phyloP scores from a whole-genome alignment of 2,113 vertebrate genomes.

The Sebastes schlegelii region DNA sequence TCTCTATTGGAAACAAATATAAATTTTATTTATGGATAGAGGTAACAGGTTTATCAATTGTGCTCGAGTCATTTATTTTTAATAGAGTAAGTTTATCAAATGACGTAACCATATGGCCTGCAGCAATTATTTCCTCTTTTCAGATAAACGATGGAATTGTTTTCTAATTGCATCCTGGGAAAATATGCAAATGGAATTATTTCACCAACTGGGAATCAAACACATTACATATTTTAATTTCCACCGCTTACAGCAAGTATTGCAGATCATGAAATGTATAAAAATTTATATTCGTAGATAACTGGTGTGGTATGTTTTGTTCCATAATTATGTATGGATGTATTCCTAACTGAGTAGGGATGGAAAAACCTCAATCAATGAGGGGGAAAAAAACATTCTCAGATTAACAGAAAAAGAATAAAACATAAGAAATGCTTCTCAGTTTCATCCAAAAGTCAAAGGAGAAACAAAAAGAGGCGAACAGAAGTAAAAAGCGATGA shows the following conservation, averaged over 20 bases:
- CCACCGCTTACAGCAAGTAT: neutral
- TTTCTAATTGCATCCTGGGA: neutral
- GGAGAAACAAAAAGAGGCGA: conserved; percentile 5
- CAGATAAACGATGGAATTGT: neutral
- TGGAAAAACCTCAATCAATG: neutral
- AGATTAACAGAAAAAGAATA: neutral
- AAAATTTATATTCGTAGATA: neutral
- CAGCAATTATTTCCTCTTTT: neutral
- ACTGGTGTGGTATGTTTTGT: neutral
- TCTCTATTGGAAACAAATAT: neutral
- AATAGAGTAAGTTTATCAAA: neutral
- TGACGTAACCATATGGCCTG: neutral
- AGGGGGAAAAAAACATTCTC: neutral
- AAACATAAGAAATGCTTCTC: neutral
- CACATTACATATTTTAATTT: neutral
- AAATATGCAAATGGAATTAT: neutral
- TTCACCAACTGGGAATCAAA: neutral
- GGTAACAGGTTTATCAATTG: neutral
- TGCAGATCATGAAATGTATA: neutral
- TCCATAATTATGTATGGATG: conserved; percentile 2
- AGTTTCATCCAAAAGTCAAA: neutral
- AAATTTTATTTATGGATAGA: neutral
- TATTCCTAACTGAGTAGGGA: neutral
- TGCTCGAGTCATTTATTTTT: neutral
- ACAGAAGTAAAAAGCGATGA: conserved; percentile 25